Conservation (phyloP, 2,888 invertebrate genomes). For the Lasioglossum calceatum region DNA sequence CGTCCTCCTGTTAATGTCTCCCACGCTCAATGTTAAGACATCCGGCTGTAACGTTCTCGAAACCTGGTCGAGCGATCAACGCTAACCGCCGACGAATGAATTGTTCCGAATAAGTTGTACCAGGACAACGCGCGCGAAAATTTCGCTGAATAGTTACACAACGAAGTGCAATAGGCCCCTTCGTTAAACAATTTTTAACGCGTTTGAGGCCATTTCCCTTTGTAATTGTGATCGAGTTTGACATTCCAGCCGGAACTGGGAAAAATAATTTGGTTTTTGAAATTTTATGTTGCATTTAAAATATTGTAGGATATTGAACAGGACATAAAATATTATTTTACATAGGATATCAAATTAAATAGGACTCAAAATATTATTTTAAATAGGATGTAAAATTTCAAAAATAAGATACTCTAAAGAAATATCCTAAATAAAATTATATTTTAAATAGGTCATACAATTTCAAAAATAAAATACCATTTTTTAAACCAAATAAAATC, state of each 20-base stretch:
- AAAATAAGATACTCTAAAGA: no score
- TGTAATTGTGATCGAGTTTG: background rate
- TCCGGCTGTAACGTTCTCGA: background rate
- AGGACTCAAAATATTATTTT: no score
- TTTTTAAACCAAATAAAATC: background rate
- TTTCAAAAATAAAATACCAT: background rate
- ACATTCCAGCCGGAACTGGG: background rate
- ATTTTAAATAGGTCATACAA: no score
- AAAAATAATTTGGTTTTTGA: background rate
- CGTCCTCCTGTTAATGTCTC: conserved; percentile 15
- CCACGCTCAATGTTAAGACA: background rate
- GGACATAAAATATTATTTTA: no score
- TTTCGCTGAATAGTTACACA: background rate
- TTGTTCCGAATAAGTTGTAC: background rate
- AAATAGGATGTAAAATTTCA: no score
- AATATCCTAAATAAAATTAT: no score
- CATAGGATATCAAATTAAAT: no score
- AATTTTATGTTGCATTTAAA: background rate
- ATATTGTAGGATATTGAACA: no score
- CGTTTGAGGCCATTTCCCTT: background rate
- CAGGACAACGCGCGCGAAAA: conserved; percentile 4
- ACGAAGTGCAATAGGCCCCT: background rate
- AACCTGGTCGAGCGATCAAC: background rate
- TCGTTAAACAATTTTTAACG: background rate
- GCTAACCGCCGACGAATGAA: conserved; percentile 29